phyloP scores from a whole-genome alignment of 1,140 invertebrate genomes.

The Onthophagus taurus region DNA sequence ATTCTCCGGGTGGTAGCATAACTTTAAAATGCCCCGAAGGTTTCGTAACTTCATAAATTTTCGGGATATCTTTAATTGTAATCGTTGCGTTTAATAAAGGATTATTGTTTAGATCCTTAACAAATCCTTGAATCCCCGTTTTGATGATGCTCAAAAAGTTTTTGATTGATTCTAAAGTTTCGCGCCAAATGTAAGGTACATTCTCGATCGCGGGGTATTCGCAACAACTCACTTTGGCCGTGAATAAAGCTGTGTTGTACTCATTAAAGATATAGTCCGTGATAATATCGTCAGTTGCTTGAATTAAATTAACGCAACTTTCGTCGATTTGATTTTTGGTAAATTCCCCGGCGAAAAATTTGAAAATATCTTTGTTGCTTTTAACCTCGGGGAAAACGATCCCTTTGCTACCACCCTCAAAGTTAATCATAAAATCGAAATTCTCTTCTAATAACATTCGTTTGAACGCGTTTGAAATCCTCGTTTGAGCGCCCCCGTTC shows the following conservation, averaged over 20 bases:
- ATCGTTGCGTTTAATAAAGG: constrained; percentile 64
- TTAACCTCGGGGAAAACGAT: constrained; percentile 41
- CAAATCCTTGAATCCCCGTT: constrained; percentile 60
- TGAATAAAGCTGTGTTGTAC: constrained; percentile 47
- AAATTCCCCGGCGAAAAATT: constrained; percentile 42
- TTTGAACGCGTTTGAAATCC: constrained; percentile 47
- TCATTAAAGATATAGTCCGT: constrained; percentile 48
- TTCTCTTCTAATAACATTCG: constrained; percentile 43
- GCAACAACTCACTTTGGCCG: constrained; percentile 60
- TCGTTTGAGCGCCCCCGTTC: constrained; percentile 29
- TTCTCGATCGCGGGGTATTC: constrained; percentile 58
- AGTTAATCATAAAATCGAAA: constrained; percentile 53
- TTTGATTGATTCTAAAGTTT: constrained; percentile 60
- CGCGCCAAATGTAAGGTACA: constrained; percentile 64
- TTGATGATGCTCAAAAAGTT: constrained; percentile 45
- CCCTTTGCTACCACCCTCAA: constrained; percentile 51
- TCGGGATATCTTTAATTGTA: constrained; percentile 45
- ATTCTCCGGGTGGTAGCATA: constrained; percentile 54
- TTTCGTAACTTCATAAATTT: constrained; percentile 49
- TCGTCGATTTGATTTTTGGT: constrained; percentile 29
- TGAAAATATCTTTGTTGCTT: constrained; percentile 39
- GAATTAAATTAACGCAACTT: constrained; percentile 19
- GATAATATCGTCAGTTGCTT: constrained; percentile 33
- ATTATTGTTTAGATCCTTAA: constrained; percentile 50
- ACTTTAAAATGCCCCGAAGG: constrained; percentile 61